Conservation (phyloP, 2,888 invertebrate genomes). For the Nezara viridula region DNA sequence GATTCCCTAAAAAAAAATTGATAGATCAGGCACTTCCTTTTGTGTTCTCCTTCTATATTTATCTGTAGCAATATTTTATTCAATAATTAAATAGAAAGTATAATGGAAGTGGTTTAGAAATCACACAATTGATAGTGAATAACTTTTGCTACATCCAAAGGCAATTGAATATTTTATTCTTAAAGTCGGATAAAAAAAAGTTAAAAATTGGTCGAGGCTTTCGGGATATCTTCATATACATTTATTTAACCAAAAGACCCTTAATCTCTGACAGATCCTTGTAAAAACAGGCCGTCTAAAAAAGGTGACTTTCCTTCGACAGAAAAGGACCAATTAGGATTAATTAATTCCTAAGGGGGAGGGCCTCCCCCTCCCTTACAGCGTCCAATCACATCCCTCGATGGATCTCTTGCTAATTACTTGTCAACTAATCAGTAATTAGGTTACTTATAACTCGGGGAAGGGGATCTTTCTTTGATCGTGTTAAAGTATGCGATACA, state of each 20-base stretch:
- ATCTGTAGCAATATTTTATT: no score
- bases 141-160: no score
- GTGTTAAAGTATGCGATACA: slow-evolving; percentile 14
- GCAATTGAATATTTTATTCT: no score
- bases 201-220: no score
- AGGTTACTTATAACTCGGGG: not conserved
- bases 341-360: not conserved
- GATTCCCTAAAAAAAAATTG: no score
- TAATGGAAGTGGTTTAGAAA: no score
- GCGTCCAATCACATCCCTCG: slow-evolving; percentile 33
- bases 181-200: no score
- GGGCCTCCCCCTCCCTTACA: not conserved
- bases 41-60: no score
- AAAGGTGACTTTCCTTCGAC: not conserved
- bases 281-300: not conserved
- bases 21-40: no score
- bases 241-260: not conserved
- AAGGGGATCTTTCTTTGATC: slow-evolving; percentile 24
- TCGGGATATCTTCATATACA: not conserved
- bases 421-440: slow-evolving; percentile 49
- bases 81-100: no score
- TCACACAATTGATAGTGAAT: no score
- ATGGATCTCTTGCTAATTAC: slow-evolving; percentile 24
- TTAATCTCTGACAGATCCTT: not conserved
- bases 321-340: slow-evolving; percentile 20